These are phyloP conservation scores for Tragelaphus scriptus DNA, from an alignment of 2,113 vertebrate genomes.

Conservation along the genomic window DNA sequence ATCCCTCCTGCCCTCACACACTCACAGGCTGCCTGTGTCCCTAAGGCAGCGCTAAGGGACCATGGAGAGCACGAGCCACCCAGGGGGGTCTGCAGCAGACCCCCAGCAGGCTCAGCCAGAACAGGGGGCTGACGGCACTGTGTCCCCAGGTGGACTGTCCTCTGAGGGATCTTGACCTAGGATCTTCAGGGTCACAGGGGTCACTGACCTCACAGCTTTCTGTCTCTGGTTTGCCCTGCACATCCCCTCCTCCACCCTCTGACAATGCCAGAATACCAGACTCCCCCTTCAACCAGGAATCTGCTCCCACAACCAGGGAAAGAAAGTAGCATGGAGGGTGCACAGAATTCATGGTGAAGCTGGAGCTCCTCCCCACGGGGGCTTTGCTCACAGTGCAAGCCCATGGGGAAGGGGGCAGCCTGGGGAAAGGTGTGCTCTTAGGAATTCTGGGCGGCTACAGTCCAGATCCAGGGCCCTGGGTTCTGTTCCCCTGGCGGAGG, in stretches of 20 bases:
- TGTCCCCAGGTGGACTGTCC: neutral
- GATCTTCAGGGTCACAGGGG: too few species aligned
- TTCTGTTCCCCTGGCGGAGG: neutral
- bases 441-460: neutral
- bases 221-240: neutral
- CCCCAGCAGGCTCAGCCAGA: too few species aligned
- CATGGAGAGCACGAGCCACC: too few species aligned
- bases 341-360: neutral
- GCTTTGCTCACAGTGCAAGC: neutral
- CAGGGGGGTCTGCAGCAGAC: too few species aligned
- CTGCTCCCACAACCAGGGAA: neutral
- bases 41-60: too few species aligned
- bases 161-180: too few species aligned
- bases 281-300: neutral
- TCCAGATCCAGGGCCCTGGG: neutral
- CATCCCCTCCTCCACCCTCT: neutral
- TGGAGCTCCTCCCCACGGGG: neutral
- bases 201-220: too few species aligned
- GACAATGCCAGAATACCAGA: neutral
- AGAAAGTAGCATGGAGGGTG: too few species aligned
- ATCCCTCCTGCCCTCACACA: too few species aligned
- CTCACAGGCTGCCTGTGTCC: too few species aligned
- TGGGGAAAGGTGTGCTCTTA: neutral
- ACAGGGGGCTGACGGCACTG: neutral
- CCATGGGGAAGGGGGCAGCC: neutral